Base-by-base conservation (phyloP, 2,888 invertebrate genomes). In the Acleris laterana region DNA sequence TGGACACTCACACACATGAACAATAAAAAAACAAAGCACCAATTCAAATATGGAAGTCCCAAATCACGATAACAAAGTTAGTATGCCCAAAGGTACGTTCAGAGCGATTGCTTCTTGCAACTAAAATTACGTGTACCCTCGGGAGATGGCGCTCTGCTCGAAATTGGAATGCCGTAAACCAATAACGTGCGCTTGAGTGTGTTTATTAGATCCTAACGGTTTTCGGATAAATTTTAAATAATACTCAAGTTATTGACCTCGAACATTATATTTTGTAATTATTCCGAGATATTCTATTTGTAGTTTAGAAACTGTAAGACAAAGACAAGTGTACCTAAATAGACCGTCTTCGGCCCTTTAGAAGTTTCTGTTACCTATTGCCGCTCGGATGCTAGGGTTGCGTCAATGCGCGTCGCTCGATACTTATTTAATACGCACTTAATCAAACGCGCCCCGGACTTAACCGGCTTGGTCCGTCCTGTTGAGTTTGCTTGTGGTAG, bases 131-230 rank as follows among this genome's bases (percentile, higher is more conserved):
- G 17, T 51, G 28, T 13, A 51, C 38, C 17, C 64, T 46, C 64
- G 28, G 28, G 64, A 64, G 64, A 64, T 59, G 64, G 64, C 59
- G 59, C 52, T 58, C 9, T 20, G 58, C 46, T 53, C 38, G n/a
- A 32, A 64, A 64, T 59, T 59, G 64, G 59, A 64, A 64, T 64
- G 32, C 9, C 28, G 48, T 57, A 46, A 17, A 32, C 55, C 56
- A 62, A 38, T 56, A 32, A 44, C 17, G 22, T 4, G 11, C 44
- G 55, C 53, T 32, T 53, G 7, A 32, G 19, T 9, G 32, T 32
- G 13, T 17, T 11, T 56, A 44, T 44, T 63, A 50, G 51, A 32
- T 28, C 44, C 42, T 48, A 48, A 46, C 32, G 25, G 9, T 32
- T 32, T 32, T 7, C 20, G 17, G 42, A 51, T 57, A 25, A 25